Evolutionary conservation across 2,113 vertebrate genomes (phyloP), one percentile per base, ranked within the genome.

Genomic region (Numida meleagris): DNA sequence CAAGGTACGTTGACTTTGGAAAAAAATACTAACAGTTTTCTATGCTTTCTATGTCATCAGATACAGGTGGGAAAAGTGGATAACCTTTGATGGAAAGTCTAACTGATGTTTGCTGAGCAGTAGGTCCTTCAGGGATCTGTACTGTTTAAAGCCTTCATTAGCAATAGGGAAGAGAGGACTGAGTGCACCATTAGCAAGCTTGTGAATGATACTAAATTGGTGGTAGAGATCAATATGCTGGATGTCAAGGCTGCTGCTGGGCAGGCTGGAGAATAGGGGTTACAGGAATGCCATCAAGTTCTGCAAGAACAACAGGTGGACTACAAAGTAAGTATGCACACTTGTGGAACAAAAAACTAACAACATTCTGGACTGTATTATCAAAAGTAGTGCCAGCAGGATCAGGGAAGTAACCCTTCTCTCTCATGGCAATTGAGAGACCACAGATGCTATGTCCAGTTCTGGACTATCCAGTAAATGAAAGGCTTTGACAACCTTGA

Each of bases 401-500:
- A 27, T 4, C n/a, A 23, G 5, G 9, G 11, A 78, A 48, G 31
- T n/a, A 2, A 17, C 20, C 33, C 12, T 76, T 76, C 34, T 9
- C 3, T 29, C 14, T 31, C 1, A 2, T 5, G 9, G 16, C 11
- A 36, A 7, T 24, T 82, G 8, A 43, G 29, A 80, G 33, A 43
- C 7, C 2, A 2, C 3, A 58, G 12, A 4, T 23, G 12, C 21
- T 55, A 6, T 14, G 42, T 23, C 43, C 65, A 34, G 6, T 33
- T 95, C 38, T 72, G 29, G 14, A 14, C 12, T 59, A 1, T 4
- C 3, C 34, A 72, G 38, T 6, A 42, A 6, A 42, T 5, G 14
- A 74, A 55, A 70, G 18, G 20, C 2, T 71, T 18, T 1, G 2
- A 0, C 1, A 3, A 19, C 34, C 18, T 9, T 8, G 25, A 57